These are phyloP conservation scores for Patiria miniata DNA, from an alignment of 35 echinoderm and acorn worm species.

Conservation along the genomic window DNA sequence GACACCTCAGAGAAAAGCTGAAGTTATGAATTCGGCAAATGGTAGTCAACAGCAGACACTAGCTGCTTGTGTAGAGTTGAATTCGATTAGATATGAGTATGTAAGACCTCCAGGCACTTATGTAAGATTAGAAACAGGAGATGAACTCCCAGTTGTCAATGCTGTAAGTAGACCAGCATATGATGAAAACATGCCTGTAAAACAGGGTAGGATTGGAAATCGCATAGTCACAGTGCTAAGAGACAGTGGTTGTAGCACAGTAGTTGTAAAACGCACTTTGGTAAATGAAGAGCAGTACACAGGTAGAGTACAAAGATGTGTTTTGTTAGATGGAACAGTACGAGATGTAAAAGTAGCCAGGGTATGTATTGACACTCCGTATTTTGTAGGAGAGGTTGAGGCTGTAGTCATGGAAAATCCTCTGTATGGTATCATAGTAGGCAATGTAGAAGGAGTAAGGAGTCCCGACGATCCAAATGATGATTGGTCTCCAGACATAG, in stretches of 20 bases:
- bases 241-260: slow-evolving; percentile 62
- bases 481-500: neutral
- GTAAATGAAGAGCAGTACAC: slow-evolving; percentile 40
- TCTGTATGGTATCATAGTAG: slow-evolving; percentile 57
- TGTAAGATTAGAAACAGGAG: neutral
- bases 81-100: neutral
- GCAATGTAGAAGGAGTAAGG: slow-evolving; percentile 52
- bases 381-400: slow-evolving; percentile 44
- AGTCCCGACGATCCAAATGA: slow-evolving; percentile 38
- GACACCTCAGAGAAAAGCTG: neutral
- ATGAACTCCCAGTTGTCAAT: neutral
- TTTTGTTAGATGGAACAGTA: slow-evolving; percentile 68
- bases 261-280: slow-evolving; percentile 44
- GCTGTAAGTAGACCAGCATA: slow-evolving; percentile 8
- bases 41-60: neutral
- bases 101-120: neutral
- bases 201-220: slow-evolving; percentile 21
- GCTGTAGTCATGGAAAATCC: slow-evolving; percentile 65
- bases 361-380: slow-evolving; percentile 53
- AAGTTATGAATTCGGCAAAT: too few relatives aligned
- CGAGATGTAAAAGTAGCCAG: slow-evolving; percentile 34
- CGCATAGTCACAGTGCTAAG: slow-evolving; percentile 36
- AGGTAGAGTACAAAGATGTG: slow-evolving; percentile 37
- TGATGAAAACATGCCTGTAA: neutral
- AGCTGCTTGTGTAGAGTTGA: neutral